Evolutionary conservation across 2,888 invertebrate species (phyloP).

Genomic region (Corbicula japonica): DNA sequence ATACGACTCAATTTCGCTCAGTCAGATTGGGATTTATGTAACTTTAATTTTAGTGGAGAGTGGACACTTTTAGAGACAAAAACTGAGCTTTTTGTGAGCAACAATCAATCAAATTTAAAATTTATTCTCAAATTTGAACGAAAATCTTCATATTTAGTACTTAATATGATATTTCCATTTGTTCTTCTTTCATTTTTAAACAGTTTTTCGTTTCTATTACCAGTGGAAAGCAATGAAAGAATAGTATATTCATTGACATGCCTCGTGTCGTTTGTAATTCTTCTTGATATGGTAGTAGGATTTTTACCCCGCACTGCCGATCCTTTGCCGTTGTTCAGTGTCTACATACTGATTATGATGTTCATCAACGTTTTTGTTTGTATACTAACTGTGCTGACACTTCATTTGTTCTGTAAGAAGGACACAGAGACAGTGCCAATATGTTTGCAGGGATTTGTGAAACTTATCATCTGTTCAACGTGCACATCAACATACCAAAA

Average conservation of each 20-base stretch:
- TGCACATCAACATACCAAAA: not conserved
- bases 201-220: constrained; percentile 49
- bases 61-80: constrained; percentile 41
- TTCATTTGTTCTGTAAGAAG: constrained; percentile 22
- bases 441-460: constrained; percentile 29
- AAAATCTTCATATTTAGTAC: constrained; percentile 28
- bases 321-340: constrained; percentile 47
- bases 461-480: not conserved
- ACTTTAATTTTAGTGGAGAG: constrained; percentile 29
- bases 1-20: constrained; percentile 26
- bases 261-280: constrained; percentile 49
- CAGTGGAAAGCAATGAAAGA: constrained; percentile 38
- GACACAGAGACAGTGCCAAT: constrained; percentile 23
- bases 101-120: constrained; percentile 23
- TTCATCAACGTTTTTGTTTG: constrained; percentile 29
- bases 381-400: constrained; percentile 33
- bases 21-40: constrained; percentile 37
- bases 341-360: constrained; percentile 53
- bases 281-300: constrained; percentile 42
- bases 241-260: constrained; percentile 44
- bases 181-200: constrained; percentile 30
- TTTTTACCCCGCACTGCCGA: constrained; percentile 42
- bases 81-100: not conserved
- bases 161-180: constrained; percentile 45
- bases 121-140: constrained; percentile 42